These are phyloP conservation scores for Sebastes kiyomatsui DNA, from an alignment of 2,797 vertebrate genomes.

Conservation along the genomic window DNA sequence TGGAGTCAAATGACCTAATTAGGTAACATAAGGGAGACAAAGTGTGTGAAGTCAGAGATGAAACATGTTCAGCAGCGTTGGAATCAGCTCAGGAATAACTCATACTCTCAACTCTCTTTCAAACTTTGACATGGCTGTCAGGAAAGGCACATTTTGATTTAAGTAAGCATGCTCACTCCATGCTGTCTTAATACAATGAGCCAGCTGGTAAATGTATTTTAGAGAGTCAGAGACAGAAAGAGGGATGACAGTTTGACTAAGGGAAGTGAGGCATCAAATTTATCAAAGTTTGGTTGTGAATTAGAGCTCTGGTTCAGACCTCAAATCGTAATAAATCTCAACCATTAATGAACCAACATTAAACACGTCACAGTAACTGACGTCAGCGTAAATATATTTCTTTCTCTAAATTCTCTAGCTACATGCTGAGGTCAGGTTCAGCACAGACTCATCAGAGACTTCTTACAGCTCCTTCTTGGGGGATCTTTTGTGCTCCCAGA, in stretches of 20 bases:
- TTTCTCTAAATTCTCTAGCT: neutral
- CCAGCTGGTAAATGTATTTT: neutral
- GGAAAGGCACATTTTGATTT: constrained; percentile 6
- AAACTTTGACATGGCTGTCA: neutral
- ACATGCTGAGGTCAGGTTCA: neutral
- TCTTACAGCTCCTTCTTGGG: neutral
- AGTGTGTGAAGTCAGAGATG: neutral
- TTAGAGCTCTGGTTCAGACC: neutral
- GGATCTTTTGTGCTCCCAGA: neutral
- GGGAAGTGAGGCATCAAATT: neutral
- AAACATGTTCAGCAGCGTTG: neutral
- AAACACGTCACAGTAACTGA: neutral
- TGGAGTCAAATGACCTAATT: neutral
- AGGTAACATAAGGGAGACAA: neutral
- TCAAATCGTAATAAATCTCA: neutral
- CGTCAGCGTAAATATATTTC: neutral
- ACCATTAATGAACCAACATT: neutral
- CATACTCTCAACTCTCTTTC: neutral
- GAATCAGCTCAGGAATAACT: neutral
- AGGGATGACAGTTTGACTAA: neutral
- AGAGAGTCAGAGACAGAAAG: neutral
- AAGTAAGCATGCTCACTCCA: neutral
- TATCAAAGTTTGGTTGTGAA: neutral
- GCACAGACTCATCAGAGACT: neutral
- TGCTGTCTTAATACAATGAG: constrained; percentile 1